phyloP scores from a whole-genome alignment of 1,140 invertebrate species.

The Sycophila sp. region DNA sequence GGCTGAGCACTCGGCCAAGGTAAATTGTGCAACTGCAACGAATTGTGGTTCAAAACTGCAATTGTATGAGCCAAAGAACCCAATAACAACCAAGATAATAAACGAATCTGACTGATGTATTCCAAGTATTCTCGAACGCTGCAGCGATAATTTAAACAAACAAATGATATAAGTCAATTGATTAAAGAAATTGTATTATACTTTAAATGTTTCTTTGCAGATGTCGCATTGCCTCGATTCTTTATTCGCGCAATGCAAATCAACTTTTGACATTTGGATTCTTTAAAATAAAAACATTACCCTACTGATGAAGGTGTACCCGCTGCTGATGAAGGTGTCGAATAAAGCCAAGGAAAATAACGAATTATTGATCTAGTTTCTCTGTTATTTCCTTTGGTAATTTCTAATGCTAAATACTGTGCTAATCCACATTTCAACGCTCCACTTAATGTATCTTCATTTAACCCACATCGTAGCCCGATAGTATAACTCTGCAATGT shows the following conservation, averaged over 20 bases:
- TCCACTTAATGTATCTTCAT: conserved; percentile 95
- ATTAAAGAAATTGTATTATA: background rate
- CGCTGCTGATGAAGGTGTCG: conserved; percentile 85
- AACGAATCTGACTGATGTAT: conserved; percentile 92
- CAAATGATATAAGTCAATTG: background rate
- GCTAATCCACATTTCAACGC: conserved; percentile 95
- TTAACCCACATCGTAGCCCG: conserved; percentile 80
- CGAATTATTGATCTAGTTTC: conserved; percentile 85
- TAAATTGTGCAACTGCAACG: conserved; percentile 53
- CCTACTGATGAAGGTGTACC: conserved; percentile 84
- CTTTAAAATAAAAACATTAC: conserved; percentile 59
- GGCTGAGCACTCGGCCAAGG: conserved; percentile 76
- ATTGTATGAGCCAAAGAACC: conserved; percentile 91
- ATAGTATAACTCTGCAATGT: conserved; percentile 83
- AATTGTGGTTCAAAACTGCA: conserved; percentile 56
- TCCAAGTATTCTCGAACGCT: conserved; percentile 95
- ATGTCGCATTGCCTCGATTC: background rate
- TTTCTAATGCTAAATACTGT: conserved; percentile 94
- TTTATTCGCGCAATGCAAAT: background rate
- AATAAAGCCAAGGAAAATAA: conserved; percentile 93
- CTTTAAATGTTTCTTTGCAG: no score
- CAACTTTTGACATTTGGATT: background rate
- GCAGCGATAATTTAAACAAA: conserved; percentile 36
- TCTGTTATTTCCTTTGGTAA: conserved; percentile 85
- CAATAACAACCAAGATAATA: conserved; percentile 94